phyloP scores from a whole-genome alignment of 37 sponge, comb jelly and placozoan species.

The Chondrilla cf. caribensis region DNA sequence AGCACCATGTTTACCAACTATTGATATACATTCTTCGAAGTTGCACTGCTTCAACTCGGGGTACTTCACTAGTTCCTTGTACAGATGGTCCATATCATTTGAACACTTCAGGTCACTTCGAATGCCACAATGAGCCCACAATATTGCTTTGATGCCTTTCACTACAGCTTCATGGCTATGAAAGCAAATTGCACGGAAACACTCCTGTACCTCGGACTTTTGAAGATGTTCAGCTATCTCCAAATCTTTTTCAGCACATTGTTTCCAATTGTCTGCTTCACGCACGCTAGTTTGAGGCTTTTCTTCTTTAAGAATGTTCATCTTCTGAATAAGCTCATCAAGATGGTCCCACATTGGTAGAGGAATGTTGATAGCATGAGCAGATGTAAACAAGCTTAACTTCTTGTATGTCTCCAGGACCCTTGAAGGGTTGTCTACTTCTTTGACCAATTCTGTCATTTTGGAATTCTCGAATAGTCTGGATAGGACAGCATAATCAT shows the following conservation, averaged over 20 bases:
- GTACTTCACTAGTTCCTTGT: neutral
- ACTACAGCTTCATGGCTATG: conserved; percentile 60
- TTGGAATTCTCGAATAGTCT: neutral
- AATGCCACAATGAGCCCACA: conserved; percentile 38
- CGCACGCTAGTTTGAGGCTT: neutral
- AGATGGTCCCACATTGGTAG: neutral
- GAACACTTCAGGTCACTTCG: neutral
- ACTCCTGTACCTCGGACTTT: neutral
- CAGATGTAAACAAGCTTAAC: neutral
- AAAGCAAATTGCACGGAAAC: conserved; percentile 62
- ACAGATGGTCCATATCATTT: conserved; percentile 20
- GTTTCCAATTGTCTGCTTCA: neutral
- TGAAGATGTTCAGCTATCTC: neutral
- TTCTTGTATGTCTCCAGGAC: neutral
- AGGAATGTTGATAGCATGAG: neutral
- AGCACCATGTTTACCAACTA: conserved; percentile 35
- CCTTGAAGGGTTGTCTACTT: neutral
- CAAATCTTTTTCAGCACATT: neutral
- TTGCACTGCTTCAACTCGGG: neutral
- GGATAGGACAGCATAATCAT: neutral
- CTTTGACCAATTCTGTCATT: neutral
- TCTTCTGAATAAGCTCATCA: neutral
- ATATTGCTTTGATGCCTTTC: conserved; percentile 58
- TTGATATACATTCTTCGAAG: conserved; percentile 26
- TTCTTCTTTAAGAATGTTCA: neutral